These are phyloP conservation scores for Trematocara stigmaticum DNA, from an alignment of 2,113 vertebrate genomes.

Conservation along the genomic window DNA sequence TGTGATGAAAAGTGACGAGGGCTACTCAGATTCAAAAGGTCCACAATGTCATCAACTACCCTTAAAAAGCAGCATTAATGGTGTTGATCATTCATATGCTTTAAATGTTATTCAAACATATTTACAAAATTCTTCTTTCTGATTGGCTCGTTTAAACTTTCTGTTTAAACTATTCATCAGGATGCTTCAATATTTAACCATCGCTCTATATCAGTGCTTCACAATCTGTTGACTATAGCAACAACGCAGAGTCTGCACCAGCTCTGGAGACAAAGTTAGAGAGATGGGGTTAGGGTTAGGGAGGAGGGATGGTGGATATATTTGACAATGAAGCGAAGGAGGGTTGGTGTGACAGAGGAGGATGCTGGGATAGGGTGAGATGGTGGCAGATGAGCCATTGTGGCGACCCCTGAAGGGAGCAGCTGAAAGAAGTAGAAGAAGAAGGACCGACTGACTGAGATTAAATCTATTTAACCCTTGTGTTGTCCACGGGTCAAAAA, in stretches of 20 bases:
- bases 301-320: not conserved
- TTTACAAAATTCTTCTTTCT: not conserved
- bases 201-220: not conserved
- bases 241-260: accelerated
- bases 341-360: not conserved
- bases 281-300: not conserved
- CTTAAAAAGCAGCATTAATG: not conserved
- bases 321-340: not conserved
- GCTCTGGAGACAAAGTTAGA: not conserved
- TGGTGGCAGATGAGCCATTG: not conserved
- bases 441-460: not conserved
- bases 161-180: not conserved
- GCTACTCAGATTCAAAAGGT: not conserved
- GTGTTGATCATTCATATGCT: not conserved
- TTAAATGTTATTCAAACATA: not conserved
- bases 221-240: not conserved
- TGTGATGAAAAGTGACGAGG: not conserved
- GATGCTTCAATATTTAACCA: not conserved
- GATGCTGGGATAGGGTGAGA: not conserved
- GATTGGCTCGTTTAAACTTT: not conserved
- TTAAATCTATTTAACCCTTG: no score
- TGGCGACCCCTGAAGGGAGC: not conserved
- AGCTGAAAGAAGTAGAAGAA: not conserved
- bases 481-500: no score
- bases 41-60: not conserved